Conservation (phyloP, 2,113 vertebrate genomes). For the Pygoscelis antarcticus region DNA sequence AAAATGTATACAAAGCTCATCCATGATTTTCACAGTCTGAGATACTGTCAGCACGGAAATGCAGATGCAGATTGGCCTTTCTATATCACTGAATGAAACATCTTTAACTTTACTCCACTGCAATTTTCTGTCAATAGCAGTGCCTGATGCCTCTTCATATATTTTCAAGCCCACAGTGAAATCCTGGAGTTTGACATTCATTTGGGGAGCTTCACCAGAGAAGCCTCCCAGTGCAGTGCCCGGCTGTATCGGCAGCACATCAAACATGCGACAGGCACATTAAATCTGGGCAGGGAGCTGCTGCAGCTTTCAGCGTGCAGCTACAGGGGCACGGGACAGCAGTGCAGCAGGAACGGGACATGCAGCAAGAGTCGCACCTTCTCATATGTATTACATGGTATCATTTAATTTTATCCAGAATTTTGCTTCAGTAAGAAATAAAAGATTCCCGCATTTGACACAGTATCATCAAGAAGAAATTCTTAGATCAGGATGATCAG, state of each 20-base stretch:
- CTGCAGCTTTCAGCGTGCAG: neutral
- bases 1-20: neutral
- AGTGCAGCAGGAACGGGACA: neutral
- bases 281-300: neutral
- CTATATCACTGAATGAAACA: neutral
- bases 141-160: neutral
- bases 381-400: fast-evolving
- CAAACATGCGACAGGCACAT: neutral
- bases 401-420: neutral
- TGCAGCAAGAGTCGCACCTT: neutral
- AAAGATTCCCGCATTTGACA: neutral
- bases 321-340: neutral
- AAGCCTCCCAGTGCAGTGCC: neutral
- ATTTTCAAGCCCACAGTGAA: neutral
- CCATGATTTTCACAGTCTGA: neutral
- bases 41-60: neutral
- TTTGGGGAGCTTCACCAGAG: neutral
- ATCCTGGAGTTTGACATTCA: neutral
- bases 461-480: neutral
- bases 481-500: neutral
- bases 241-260: neutral
- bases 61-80: neutral
- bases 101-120: neutral
- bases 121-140: neutral
- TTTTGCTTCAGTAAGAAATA: neutral